Base-by-base conservation (phyloP, 2,888 invertebrate species). In the Griposia aprilina region DNA sequence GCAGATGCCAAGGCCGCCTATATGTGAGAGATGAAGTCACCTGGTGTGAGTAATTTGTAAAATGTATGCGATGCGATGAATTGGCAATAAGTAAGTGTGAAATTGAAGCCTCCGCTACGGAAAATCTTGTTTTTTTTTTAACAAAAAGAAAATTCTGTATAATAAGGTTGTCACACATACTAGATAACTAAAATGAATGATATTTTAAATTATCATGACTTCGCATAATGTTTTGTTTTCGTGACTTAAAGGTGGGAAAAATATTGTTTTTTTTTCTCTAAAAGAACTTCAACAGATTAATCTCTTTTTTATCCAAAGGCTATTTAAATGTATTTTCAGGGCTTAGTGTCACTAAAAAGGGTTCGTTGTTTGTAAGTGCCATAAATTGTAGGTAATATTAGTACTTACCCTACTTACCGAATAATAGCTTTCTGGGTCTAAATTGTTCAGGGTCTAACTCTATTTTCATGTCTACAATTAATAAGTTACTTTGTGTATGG, bases 11-110 rank as follows among this genome's bases (percentile, higher is more conserved):
- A 79, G n/a, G 70, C 65, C 73, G 45, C 26, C 50, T 59, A 65
- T 69, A 55, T 70, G 57, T 23, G 20, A 63, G 66, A 69, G 63
- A 72, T 73, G 62, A 76, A 89, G 36, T 86, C 92, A 80, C 88
- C 88, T 79, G 90, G 91, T 77, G 92, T 90, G 76, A 90, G 88
- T 88, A 69, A 79, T 80, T 83, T 74, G 62, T 69, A 74, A 84
- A 83, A 80, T 67, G 59, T 83, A 74, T 50, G 66, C 84, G 72
- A 76, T 62, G 76, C 71, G 69, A 79, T 70, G 69, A 84, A 86
- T 83, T 79, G 76, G 74, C 80, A 77, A 74, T 86, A 83, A 82
- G 63, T 76, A 76, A 79, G 76, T 83, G 74, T 79, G 57, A 76
- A 86, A 76, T 72, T 73, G 60, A 73, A 70, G 50, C 26, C 57